Percentiles rank a stretch among this genome's conserved stretches.
Evolutionary conservation across 2,888 invertebrate genomes (phyloP).

Genomic region (Athalia cordata): DNA sequence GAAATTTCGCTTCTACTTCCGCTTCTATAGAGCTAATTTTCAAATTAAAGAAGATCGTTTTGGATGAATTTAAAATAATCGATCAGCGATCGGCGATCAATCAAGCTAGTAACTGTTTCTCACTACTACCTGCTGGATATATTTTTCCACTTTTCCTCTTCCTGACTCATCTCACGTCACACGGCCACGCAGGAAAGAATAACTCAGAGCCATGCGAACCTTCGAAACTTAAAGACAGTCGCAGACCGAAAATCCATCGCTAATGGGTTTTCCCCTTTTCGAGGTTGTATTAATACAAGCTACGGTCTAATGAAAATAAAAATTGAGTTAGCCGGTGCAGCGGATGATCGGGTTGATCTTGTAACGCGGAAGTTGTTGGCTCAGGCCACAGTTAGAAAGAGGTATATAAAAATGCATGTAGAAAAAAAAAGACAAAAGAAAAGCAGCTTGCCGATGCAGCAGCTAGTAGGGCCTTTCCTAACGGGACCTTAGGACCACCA

Average conservation of each 20-base stretch:
- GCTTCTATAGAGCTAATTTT: not conserved
- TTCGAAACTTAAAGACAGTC: too few relatives aligned
- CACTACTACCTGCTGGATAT: too few relatives aligned
- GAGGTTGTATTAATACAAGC: slow-evolving; percentile 7
- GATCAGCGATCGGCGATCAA: too few relatives aligned
- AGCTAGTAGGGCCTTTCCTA: slow-evolving; percentile 51
- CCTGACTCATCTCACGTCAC: too few relatives aligned
- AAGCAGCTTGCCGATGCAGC: slow-evolving; percentile 58
- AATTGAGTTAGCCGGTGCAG: slow-evolving; percentile 19
- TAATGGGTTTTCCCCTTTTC: slow-evolving; percentile 35
- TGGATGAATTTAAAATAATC: not conserved
- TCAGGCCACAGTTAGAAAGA: slow-evolving; percentile 43
- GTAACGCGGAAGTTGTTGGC: slow-evolving; percentile 49
- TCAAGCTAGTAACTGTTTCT: too few relatives aligned
- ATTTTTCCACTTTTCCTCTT: too few relatives aligned
- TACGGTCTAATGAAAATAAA: slow-evolving; percentile 39
- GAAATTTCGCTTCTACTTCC: slow-evolving; percentile 3
- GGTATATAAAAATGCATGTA: not conserved
- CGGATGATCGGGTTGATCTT: slow-evolving; percentile 41
- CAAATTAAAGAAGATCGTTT: not conserved
- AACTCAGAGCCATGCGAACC: slow-evolving; percentile 6
- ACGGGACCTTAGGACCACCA: slow-evolving; percentile 60
- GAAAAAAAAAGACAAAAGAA: slow-evolving; percentile 40
- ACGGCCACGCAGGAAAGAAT: not conserved
- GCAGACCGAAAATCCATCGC: slow-evolving; percentile 1